Evolutionary conservation across 2,113 vertebrate species (phyloP), one percentile per base, ranked within the genome.

Genomic region (Trochalopteron elliotii): DNA sequence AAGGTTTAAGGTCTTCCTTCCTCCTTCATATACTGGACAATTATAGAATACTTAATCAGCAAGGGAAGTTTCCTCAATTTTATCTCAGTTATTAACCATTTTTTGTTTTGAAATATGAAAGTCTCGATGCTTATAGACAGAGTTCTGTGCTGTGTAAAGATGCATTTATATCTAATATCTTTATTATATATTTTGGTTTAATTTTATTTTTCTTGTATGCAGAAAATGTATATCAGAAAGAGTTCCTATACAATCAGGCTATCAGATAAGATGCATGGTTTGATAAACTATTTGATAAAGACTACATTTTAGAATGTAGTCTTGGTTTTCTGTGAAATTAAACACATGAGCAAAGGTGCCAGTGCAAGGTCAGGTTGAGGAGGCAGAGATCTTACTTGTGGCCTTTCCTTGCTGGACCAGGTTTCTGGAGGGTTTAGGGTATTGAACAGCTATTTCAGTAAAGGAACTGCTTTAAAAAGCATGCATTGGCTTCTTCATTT

Each of bases 311-410:
- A 59, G 61, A 82, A 50, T 20, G 49, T 63, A 42, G 40, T 33
- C 33, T 35, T 76, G 4, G 2, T 55, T 90, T 75, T 61, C 21
- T 22, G 68, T 88, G 33, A 71, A 69, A 63, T 23, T 3, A 68
- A 91, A 76, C 21, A 50, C 22, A 37, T 19, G 7, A 10, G 11
- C 22, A 74, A 59, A 61, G 15, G 5, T 31, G 0, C 0, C 0
- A 0, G 14, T 39, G 4, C 27, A 85, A 50, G 22, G 30, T 60
- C 40, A 67, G 31, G 11, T 12, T 8, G 14, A 83, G 10, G 15
- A 81, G 13, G 30, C 17, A 91, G 59, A 77, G 12, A 28, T 53
- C 22, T 59, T 76, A 24, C 8, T 49, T 56, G 24, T 33, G 33
- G 52, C 20, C 22, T 67, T 70, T 31, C 39, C 27, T 69, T 27